Evolutionary conservation across 2,797 vertebrate genomes (phyloP), one percentile per base, ranked within the genome.

Genomic region (Ataeniobius toweri): DNA sequence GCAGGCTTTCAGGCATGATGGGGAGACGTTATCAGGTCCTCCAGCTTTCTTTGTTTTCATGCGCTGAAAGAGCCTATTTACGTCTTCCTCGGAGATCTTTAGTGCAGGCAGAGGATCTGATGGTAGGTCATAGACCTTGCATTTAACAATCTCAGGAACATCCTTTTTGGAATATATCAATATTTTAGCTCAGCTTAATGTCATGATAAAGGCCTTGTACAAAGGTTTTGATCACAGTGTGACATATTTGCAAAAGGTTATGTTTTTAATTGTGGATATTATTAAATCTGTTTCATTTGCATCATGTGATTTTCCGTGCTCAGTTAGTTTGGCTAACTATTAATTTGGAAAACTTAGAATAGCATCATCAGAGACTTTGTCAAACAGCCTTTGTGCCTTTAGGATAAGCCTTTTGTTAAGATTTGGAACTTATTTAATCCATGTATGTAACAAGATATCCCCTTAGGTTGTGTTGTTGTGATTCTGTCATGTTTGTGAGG

Each of bases 401-500:
- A 51, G 4, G 22, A 68, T 68, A 7, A 31, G 7, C 12, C 14
- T 46, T 24, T 51, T 48, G 72, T 71, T 55, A 76, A 85, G 28
- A 68, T 31, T 50, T 18, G 59, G 5, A 31, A 8, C 74, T 71
- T 70, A 78, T 80, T 88, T 71, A 78, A 50, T 28, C 73, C 73
- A 56, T 67, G 77, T 86, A 79, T 82, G 79, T 67, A 61, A 46
- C 36, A 36, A 67, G 76, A 48, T 81, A 76, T 76, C 79, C 69
- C 78, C 77, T 76, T 28, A 67, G 74, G 46, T 72, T 81, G 55
- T 80, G 46, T 77, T 72, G 76, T 36, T 76, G 16, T 48, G 71
- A 76, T 77, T 71, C 79, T 74, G 75, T 71, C 53, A 80, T 77
- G 72, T 82, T 76, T 80, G 77, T 74, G 53, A 87, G 77, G 75